phyloP scores from a whole-genome alignment of 1,140 invertebrate species.

The Pseudomyrmex sp. region DNA sequence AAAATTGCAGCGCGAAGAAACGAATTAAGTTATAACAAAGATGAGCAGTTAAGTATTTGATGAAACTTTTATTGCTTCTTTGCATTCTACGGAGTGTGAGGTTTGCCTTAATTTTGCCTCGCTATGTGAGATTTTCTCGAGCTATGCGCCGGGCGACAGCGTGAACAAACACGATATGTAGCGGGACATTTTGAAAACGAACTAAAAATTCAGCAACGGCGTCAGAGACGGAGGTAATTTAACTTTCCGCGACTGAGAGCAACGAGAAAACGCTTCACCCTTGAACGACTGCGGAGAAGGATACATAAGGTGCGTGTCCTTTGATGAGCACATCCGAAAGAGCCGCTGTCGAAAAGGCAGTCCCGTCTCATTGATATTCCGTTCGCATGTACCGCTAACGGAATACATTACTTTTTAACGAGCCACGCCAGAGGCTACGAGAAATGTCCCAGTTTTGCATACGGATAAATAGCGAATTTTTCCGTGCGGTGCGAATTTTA shows the following conservation, averaged over 20 bases:
- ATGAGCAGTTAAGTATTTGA: too few relatives aligned
- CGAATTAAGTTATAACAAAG: neutral
- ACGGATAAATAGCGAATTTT: slow-evolving; percentile 48
- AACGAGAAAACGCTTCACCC: neutral
- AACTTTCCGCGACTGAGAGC: slow-evolving; percentile 45
- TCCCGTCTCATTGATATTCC: slow-evolving; percentile 46
- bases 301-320: slow-evolving; percentile 45
- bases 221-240: slow-evolving; percentile 55
- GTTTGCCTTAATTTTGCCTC: neutral
- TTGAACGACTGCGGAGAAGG: slow-evolving; percentile 16
- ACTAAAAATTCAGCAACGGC: slow-evolving; percentile 64
- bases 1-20: neutral
- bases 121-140: neutral
- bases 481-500: slow-evolving; percentile 8
- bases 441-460: slow-evolving; percentile 19
- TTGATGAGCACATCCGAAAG: slow-evolving; percentile 47
- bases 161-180: slow-evolving; percentile 1
- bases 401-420: slow-evolving; percentile 70
- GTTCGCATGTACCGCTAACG: slow-evolving; percentile 50
- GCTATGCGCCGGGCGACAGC: neutral
- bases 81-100: too few relatives aligned
- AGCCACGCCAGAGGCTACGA: slow-evolving; percentile 14
- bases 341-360: slow-evolving; percentile 8
- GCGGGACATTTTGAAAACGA: slow-evolving; percentile 31
- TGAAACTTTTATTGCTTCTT: neutral